Evolutionary conservation across 2,113 vertebrate genomes (phyloP).

Genomic region (Hippocampus abdominalis): DNA sequence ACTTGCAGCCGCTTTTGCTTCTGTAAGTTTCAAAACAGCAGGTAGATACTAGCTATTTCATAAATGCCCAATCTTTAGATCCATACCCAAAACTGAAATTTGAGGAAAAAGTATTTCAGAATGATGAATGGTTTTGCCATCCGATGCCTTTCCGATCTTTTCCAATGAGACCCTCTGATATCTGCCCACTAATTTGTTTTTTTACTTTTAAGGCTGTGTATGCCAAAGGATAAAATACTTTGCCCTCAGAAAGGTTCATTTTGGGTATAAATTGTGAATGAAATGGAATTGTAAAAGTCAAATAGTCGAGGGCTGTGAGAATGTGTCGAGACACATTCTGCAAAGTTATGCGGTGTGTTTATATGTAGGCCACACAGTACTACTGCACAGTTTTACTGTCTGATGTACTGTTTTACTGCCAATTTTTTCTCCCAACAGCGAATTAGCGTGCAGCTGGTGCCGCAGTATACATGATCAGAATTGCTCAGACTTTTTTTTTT

Average conservation of each 20-base stretch:
- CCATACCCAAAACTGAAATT: neutral
- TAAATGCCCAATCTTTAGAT: neutral
- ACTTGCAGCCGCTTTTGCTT: conserved; percentile 75
- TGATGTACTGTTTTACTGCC: neutral
- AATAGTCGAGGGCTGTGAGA: neutral
- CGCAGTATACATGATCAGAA: neutral
- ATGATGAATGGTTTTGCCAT: neutral
- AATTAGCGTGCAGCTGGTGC: neutral
- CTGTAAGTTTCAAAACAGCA: conserved; percentile 72
- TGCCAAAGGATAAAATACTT: neutral
- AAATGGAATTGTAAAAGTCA: neutral
- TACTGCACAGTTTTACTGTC: neutral
- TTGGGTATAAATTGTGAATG: neutral
- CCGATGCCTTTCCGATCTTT: neutral
- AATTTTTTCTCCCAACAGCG: neutral
- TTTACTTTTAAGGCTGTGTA: neutral
- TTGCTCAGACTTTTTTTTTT: neutral
- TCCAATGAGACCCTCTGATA: neutral
- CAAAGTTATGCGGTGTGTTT: neutral
- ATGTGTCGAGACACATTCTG: neutral
- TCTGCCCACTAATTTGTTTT: neutral
- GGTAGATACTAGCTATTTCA: neutral
- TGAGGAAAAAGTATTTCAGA: neutral
- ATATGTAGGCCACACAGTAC: neutral
- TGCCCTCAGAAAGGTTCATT: neutral